Evolutionary conservation across 2,888 invertebrate species (phyloP).

Genomic region (Agapetus fuscipes): DNA sequence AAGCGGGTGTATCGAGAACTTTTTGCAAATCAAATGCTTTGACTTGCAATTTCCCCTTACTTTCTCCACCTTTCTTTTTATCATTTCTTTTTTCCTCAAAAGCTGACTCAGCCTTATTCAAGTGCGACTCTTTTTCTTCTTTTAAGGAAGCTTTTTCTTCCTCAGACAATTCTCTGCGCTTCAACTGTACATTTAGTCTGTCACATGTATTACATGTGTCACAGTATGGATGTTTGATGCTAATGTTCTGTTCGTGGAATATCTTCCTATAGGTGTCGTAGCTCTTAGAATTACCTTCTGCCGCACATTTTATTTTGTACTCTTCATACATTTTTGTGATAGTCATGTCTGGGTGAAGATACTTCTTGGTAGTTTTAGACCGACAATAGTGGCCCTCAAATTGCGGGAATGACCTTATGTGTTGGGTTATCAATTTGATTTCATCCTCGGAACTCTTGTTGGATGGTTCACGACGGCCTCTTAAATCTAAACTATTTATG

Average conservation of each 20-base stretch:
- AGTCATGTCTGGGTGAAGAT: slow-evolving; percentile 1
- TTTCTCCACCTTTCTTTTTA: slow-evolving; percentile 1
- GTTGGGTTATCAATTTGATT: not conserved
- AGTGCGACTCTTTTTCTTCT: slow-evolving; percentile 1
- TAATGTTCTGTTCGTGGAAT: not conserved
- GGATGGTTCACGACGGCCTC: slow-evolving; percentile 1
- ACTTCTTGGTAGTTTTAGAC: slow-evolving; percentile 1
- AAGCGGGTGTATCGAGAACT: slow-evolving; percentile 1
- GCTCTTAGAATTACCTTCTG: not conserved
- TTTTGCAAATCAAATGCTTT: slow-evolving; percentile 2
- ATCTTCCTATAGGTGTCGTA: slow-evolving; percentile 1
- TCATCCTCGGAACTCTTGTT: slow-evolving; percentile 1
- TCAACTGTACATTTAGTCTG: not conserved
- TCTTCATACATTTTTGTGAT: slow-evolving; percentile 1
- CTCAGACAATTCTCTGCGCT: slow-evolving; percentile 1
- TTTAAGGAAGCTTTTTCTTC: not conserved
- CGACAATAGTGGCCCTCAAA: not conserved
- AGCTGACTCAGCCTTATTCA: slow-evolving; percentile 1
- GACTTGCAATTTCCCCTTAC: not conserved
- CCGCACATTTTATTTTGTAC: too few relatives aligned
- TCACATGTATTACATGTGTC: slow-evolving; percentile 1
- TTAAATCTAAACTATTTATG: slow-evolving; percentile 1
- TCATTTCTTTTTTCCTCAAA: too few relatives aligned
- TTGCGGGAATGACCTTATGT: not conserved
- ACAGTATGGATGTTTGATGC: not conserved